phyloP scores from a whole-genome alignment of 1,140 invertebrate species.

The Onthophagus taurus region DNA sequence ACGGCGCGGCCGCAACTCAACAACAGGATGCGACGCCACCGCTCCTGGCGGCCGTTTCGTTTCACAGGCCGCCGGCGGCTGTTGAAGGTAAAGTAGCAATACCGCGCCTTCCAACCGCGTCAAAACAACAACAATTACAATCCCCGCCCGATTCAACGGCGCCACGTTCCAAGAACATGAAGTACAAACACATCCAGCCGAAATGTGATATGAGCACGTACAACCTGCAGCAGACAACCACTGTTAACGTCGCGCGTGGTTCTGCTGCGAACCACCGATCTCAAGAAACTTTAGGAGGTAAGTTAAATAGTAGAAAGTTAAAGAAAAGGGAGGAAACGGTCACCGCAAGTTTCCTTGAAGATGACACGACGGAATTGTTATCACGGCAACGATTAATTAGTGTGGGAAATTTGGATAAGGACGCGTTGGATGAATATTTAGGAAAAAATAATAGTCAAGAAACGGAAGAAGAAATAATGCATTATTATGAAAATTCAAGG shows the following conservation, averaged over 20 bases:
- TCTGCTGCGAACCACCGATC: slow-evolving; percentile 26
- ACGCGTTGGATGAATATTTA: slow-evolving; percentile 68
- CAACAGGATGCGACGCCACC: too few species aligned
- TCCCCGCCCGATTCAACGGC: slow-evolving; percentile 16
- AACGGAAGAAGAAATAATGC: slow-evolving; percentile 66
- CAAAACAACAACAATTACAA: slow-evolving; percentile 16
- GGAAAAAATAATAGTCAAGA: slow-evolving; percentile 67
- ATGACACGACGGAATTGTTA: slow-evolving; percentile 12
- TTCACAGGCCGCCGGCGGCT: too few species aligned
- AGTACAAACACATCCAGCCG: slow-evolving; percentile 45
- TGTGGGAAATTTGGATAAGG: slow-evolving; percentile 63
- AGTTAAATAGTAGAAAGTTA: not conserved
- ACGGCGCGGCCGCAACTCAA: not conserved
- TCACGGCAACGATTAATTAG: slow-evolving; percentile 52
- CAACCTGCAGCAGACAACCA: slow-evolving; percentile 24
- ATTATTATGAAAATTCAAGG: slow-evolving; percentile 59
- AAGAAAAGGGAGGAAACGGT: slow-evolving; percentile 5
- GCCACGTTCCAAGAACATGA: slow-evolving; percentile 24
- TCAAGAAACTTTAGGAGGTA: slow-evolving; percentile 22
- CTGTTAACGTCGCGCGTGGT: slow-evolving; percentile 6
- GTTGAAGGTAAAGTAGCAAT: slow-evolving; percentile 24
- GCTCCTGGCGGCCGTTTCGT: too few species aligned
- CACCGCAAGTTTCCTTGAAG: not conserved
- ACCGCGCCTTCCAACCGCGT: slow-evolving; percentile 22
- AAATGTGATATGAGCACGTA: slow-evolving; percentile 38